Evolutionary conservation across 2,888 invertebrate species (phyloP), one percentile per base, ranked within the genome.

Genomic region (Aspidapion aeneum): DNA sequence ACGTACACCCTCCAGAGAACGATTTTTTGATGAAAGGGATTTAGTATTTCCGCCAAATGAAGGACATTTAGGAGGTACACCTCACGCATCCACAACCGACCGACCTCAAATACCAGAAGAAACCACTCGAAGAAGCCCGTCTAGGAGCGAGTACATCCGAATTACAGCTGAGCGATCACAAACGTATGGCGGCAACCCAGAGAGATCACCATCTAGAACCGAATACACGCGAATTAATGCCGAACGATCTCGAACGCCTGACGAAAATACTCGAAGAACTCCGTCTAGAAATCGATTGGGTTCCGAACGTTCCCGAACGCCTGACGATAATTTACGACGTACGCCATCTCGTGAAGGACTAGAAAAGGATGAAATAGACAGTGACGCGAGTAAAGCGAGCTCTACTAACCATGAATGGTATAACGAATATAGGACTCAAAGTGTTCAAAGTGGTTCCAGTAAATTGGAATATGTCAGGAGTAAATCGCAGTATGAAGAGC

Each of bases 401-500:
- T 77, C 74, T 68, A 77, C 77, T 49, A 78, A 77, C 64, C 74
- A 79, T 49, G 85, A 86, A 71, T 86, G 86, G 86, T 86, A 86
- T 72, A 80, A 81, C 70, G 86, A 86, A 71, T 86, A 84, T 71
- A 79, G 81, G 65, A 82, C 79, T 70, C 83, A 82, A 71, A 84
- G 83, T 74, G 83, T 91, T 76, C 89, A 89, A 71, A 84, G 83
- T 76, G 87, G 87, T 67, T 84, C 87, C 65, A 84, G 87, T 55
- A 86, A 86, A 76, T 86, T 88, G 82, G 90, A 90, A 71, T 90
- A 86, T 74, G 84, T 88, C 69, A 85, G 91, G 77, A 91, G 90
- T 81, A 89, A 89, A 77, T 90, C 90, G 74, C 91, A 93, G 80
- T 93, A 90, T 81, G 94, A 94, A 80, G 88, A 90, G 62, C 93